Conservation (phyloP, 2,888 invertebrate species). For the Rhabditophanes sp. region DNA sequence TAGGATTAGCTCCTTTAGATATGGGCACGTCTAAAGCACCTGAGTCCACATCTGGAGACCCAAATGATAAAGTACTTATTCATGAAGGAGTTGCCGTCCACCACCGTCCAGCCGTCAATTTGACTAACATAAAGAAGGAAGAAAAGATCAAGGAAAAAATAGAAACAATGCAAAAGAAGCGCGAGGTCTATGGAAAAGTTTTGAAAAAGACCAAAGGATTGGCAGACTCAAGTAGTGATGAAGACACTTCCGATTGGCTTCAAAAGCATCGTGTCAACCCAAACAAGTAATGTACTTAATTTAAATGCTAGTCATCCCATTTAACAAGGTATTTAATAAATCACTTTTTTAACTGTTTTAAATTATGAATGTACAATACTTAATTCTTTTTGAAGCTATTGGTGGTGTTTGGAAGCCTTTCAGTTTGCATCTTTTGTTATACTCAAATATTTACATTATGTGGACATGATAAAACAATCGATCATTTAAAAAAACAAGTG, state of each 20-base stretch:
- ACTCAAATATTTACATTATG: no score
- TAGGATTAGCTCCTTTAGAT: slow-evolving; percentile 80
- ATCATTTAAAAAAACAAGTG: no score
- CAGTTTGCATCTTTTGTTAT: no score
- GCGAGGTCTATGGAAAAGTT: slow-evolving; percentile 55
- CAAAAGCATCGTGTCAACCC: no score
- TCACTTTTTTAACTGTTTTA: no score
- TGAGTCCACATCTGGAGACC: slow-evolving; percentile 41
- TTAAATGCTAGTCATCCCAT: no score
- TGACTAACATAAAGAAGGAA: slow-evolving; percentile 55
- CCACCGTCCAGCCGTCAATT: slow-evolving; percentile 49
- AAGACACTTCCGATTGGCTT: slow-evolving; percentile 14
- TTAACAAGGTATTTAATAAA: no score
- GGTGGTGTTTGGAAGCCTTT: no score
- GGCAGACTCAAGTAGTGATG: slow-evolving; percentile 28
- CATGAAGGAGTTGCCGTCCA: slow-evolving; percentile 45
- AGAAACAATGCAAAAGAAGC: slow-evolving; percentile 59
- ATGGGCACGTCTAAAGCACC: slow-evolving; percentile 12
- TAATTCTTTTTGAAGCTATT: no score
- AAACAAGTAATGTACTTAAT: no score
- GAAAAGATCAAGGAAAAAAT: slow-evolving; percentile 69
- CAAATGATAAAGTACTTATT: slow-evolving; percentile 47
- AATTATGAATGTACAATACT: no score
- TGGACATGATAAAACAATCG: no score
- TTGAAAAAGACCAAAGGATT: slow-evolving; percentile 23